These are phyloP conservation scores for Myxocyprinus asiaticus DNA, from an alignment of 2,113 vertebrate genomes.

Conservation along the genomic window DNA sequence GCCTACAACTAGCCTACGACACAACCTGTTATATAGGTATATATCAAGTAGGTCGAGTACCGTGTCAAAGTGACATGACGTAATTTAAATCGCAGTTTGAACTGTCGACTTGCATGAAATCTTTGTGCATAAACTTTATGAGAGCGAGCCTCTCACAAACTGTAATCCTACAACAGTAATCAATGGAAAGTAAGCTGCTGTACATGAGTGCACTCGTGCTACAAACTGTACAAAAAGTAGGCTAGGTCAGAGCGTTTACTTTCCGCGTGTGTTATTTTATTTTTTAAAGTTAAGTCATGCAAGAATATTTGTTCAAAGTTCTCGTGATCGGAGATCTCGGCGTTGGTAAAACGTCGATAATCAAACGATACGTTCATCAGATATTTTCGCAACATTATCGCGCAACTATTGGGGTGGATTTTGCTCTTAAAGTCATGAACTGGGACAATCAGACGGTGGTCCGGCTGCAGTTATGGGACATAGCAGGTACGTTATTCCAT, in stretches of 20 bases:
- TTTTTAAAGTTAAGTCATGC: constrained; percentile 57
- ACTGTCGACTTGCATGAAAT: not conserved
- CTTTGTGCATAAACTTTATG: constrained; percentile 14
- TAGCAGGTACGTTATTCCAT: constrained; percentile 70
- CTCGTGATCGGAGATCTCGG: constrained; percentile 80
- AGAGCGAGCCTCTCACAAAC: not conserved
- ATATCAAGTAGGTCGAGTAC: too few relatives aligned
- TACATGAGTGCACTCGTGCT: too few relatives aligned
- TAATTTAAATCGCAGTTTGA: too few relatives aligned
- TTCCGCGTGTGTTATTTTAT: not conserved
- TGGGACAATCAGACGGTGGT: constrained; percentile 75
- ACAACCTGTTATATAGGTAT: too few relatives aligned
- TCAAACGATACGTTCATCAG: constrained; percentile 79
- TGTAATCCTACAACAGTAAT: not conserved
- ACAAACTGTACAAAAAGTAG: too few relatives aligned
- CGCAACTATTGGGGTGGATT: constrained; percentile 81
- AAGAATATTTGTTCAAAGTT: constrained; percentile 77
- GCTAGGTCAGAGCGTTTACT: constrained; percentile 5
- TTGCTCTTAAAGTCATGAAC: constrained; percentile 75
- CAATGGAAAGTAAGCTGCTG: too few relatives aligned
- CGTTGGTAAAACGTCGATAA: constrained; percentile 80
- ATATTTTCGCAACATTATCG: constrained; percentile 81
- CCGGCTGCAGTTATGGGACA: constrained; percentile 80
- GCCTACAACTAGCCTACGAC: too few relatives aligned
- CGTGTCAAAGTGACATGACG: too few relatives aligned